Conservation (phyloP, 2,113 vertebrate species). For the Dicaeum eximium region DNA sequence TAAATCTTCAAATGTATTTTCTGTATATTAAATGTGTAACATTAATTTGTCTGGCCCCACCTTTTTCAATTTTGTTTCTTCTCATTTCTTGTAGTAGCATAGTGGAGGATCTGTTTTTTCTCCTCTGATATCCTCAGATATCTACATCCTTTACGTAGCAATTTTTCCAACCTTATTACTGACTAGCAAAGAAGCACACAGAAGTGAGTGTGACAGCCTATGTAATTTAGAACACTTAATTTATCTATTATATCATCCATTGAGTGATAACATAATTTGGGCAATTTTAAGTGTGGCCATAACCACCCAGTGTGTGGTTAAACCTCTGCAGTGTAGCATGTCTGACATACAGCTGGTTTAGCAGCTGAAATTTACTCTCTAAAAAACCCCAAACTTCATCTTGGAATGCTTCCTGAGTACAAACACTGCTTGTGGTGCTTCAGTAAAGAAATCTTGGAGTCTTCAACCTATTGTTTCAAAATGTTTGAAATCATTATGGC, state of each 20-base stretch:
- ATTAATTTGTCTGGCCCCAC: neutral
- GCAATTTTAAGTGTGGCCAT: neutral
- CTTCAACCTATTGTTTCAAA: neutral
- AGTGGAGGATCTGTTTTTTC: neutral
- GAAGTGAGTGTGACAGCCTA: neutral
- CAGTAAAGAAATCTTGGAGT: neutral
- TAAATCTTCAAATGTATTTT: neutral
- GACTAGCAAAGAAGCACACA: neutral
- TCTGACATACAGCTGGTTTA: neutral
- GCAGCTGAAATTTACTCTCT: neutral
- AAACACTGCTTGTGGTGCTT: neutral
- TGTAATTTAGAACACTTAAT: slow-evolving; percentile 28
- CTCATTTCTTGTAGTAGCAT: neutral
- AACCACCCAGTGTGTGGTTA: neutral
- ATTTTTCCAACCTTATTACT: neutral
- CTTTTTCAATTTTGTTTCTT: neutral
- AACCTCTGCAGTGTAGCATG: neutral
- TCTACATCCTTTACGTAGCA: neutral
- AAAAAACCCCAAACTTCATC: neutral
- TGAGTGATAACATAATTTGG: slow-evolving; percentile 30
- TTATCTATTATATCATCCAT: slow-evolving; percentile 14
- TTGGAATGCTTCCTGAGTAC: neutral
- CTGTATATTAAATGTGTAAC: neutral
- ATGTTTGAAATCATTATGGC: neutral
- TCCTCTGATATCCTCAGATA: neutral